phyloP scores from a whole-genome alignment of 2,113 vertebrate species.

The Fulica atra region DNA sequence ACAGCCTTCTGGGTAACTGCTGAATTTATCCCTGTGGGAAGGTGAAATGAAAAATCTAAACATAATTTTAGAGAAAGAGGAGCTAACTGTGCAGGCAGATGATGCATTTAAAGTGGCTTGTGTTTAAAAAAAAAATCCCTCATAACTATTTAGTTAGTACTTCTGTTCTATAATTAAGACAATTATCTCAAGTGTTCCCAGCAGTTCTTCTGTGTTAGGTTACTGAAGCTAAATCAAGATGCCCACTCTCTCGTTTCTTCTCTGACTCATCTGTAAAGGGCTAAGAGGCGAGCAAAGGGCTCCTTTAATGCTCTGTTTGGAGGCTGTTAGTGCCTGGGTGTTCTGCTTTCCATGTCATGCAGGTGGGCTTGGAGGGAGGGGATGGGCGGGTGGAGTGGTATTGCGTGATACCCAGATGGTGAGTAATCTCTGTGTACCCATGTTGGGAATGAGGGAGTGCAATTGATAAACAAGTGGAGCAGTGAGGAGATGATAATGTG shows the following conservation, averaged over 20 bases:
- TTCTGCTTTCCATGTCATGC: background rate
- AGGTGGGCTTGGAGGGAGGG: background rate
- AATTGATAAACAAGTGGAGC: background rate
- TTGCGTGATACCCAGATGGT: too few relatives aligned
- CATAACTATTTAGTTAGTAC: background rate
- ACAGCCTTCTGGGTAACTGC: background rate
- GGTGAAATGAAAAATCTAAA: background rate
- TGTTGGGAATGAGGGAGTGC: background rate
- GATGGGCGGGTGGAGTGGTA: accelerated
- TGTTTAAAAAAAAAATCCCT: background rate
- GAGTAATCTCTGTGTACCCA: background rate
- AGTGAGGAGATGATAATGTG: background rate
- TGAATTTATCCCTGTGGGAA: background rate
- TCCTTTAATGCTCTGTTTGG: background rate
- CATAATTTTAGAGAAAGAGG: background rate
- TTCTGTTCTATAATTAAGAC: background rate
- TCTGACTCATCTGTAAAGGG: background rate
- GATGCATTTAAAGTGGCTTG: background rate
- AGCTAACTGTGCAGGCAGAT: background rate
- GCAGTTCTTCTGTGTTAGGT: background rate
- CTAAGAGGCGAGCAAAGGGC: background rate
- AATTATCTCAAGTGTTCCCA: background rate
- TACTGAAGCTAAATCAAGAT: background rate
- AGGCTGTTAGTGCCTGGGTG: background rate
- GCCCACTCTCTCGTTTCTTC: background rate